phyloP scores from a whole-genome alignment of 2,113 vertebrate genomes.

The Neotoma lepida region DNA sequence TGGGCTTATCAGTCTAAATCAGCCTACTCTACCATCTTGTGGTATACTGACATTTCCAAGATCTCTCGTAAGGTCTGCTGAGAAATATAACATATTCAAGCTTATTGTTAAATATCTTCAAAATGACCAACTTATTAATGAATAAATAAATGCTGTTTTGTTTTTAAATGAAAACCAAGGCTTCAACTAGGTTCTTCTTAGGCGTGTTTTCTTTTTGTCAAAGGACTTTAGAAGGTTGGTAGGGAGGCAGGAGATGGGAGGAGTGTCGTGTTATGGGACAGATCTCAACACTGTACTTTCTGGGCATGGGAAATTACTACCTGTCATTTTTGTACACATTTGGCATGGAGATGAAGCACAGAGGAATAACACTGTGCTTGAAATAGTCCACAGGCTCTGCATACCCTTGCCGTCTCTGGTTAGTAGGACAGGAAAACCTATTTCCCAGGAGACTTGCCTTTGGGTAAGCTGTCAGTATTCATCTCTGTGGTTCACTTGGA shows the following conservation, averaged over 20 bases:
- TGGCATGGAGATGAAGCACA: not conserved
- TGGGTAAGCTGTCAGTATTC: not conserved
- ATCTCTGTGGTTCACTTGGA: not conserved
- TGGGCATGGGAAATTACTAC: not conserved
- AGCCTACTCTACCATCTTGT: not conserved
- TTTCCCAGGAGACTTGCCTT: not conserved
- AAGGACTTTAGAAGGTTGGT: not conserved
- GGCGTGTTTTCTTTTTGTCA: not conserved
- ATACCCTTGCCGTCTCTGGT: not conserved
- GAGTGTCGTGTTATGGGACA: not conserved
- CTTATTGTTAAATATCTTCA: slow-evolving; percentile 16
- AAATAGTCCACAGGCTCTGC: not conserved
- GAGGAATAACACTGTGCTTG: not conserved
- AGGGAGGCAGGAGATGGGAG: not conserved
- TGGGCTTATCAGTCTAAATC: not conserved
- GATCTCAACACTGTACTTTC: slow-evolving; percentile 23
- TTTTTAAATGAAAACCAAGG: not conserved
- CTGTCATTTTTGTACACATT: slow-evolving; percentile 27
- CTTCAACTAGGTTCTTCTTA: not conserved
- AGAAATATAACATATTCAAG: not conserved
- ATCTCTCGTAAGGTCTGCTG: not conserved
- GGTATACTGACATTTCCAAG: not conserved
- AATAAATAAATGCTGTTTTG: not conserved
- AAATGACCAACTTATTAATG: not conserved
- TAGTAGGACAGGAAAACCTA: slow-evolving; percentile 22